phyloP scores from a whole-genome alignment of 2,797 vertebrate genomes.

The Mallotus villosus region DNA sequence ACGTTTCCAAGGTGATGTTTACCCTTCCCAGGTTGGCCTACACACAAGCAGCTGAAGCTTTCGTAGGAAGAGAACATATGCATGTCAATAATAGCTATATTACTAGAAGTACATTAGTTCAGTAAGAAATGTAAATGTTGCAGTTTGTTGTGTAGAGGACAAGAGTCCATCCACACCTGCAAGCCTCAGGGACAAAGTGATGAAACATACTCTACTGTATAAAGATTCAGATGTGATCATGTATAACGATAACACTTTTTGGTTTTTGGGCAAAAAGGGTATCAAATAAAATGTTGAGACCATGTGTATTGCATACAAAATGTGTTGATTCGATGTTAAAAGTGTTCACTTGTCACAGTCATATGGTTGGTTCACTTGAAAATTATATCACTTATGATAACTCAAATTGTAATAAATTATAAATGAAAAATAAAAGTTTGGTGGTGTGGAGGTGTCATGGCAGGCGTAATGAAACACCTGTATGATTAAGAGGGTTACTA shows the following conservation, averaged over 20 bases:
- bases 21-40: too few relatives aligned
- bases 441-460: neutral
- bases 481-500: neutral
- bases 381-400: too few relatives aligned
- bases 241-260: neutral
- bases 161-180: constrained; percentile 11
- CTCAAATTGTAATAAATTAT: too few relatives aligned
- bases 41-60: too few relatives aligned
- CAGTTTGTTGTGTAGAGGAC: too few relatives aligned
- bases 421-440: neutral
- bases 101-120: too few relatives aligned
- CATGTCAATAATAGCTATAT: too few relatives aligned
- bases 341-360: neutral
- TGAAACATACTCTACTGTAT: neutral
- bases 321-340: neutral
- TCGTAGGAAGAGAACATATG: too few relatives aligned
- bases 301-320: neutral
- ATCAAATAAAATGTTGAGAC: neutral
- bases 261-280: neutral
- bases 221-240: neutral
- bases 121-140: too few relatives aligned
- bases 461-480: too few relatives aligned
- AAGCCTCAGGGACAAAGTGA: constrained; percentile 8
- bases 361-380: too few relatives aligned
- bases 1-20: too few relatives aligned